Percentiles rank a stretch among this genome's conserved stretches.
Evolutionary conservation across 2,113 vertebrate genomes (phyloP).

Genomic region (Murina feae): DNA sequence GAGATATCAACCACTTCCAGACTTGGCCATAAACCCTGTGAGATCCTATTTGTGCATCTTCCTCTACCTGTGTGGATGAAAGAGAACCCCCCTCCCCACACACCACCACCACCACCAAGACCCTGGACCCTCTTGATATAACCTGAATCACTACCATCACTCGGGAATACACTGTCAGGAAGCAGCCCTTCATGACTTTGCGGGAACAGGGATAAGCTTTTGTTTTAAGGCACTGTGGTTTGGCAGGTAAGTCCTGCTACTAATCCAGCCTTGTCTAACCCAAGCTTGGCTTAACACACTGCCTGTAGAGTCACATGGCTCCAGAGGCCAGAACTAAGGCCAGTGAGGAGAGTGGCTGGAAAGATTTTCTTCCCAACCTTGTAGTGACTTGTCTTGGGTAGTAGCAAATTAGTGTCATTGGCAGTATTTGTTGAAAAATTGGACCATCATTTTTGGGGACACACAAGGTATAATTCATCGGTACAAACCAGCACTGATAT

Average conservation of each 20-base stretch:
- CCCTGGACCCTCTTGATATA: neutral
- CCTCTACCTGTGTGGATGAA: neutral
- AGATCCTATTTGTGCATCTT: neutral
- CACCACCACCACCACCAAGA: neutral
- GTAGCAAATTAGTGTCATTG: neutral
- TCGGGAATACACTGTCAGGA: neutral
- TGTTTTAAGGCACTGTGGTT: neutral
- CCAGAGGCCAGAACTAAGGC: neutral
- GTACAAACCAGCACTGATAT: neutral
- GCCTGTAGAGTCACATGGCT: neutral
- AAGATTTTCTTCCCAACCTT: neutral
- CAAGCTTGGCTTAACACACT: neutral
- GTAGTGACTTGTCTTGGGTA: neutral
- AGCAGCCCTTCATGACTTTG: neutral
- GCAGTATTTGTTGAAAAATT: neutral
- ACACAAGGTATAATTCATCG: neutral
- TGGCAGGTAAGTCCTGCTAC: neutral
- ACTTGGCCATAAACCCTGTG: neutral
- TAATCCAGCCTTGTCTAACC: neutral
- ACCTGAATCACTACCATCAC: neutral
- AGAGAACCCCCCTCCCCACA: neutral
- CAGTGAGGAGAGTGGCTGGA: neutral
- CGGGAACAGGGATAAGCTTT: neutral
- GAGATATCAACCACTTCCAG: neutral
- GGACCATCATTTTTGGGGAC: neutral